Evolutionary conservation across 2,113 vertebrate genomes (phyloP).

Genomic region (Sorex araneus): DNA sequence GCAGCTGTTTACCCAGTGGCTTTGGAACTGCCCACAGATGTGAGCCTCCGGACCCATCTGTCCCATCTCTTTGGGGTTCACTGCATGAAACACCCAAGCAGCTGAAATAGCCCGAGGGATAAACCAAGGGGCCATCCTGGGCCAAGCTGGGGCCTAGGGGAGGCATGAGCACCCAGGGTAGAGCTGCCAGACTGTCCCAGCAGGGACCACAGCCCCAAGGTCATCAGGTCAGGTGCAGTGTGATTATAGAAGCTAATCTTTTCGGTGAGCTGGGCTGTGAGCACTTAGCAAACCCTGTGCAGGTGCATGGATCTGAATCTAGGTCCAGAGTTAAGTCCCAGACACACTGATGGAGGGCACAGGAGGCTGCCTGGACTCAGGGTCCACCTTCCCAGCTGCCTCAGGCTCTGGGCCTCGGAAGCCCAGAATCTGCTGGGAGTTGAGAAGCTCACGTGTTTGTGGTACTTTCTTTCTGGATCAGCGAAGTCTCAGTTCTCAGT

Average conservation of each 20-base stretch:
- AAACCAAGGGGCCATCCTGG: not conserved
- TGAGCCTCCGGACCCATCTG: not conserved
- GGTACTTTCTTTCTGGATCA: not conserved
- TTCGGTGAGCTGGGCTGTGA: not conserved
- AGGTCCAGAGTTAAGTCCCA: conserved; percentile 54
- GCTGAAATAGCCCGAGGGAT: conserved; percentile 36
- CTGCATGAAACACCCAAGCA: not conserved
- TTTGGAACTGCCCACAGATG: conserved; percentile 58
- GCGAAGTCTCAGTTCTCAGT: not conserved
- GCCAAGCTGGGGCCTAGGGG: not conserved
- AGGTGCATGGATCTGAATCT: conserved; percentile 37
- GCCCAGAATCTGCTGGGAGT: not conserved
- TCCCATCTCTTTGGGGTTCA: conserved; percentile 20
- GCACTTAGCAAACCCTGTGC: conserved; percentile 60
- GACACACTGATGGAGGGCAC: conserved; percentile 13
- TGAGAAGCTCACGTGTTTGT: not conserved
- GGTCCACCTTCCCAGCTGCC: not conserved
- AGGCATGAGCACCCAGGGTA: not conserved
- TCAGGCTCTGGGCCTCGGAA: not conserved
- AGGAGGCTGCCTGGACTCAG: not conserved
- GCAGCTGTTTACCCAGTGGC: conserved; percentile 62
- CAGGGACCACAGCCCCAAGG: not conserved
- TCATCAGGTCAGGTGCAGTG: conserved; percentile 64
- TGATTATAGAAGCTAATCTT: conserved; percentile 59
- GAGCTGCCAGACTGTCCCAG: not conserved